Conservation (phyloP, 2,113 vertebrate species). For the Labeo catla region DNA sequence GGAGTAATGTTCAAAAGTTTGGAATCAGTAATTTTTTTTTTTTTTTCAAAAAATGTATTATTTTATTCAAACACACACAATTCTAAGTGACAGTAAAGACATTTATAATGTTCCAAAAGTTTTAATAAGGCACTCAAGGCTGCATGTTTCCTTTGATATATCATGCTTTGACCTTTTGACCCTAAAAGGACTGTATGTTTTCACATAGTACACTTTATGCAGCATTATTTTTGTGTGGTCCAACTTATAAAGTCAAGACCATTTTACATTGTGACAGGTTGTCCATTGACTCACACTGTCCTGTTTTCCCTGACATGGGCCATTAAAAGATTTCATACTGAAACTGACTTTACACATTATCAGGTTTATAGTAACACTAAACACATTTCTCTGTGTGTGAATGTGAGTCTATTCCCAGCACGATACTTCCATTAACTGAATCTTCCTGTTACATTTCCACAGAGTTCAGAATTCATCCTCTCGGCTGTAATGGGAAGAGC, state of each 20-base stretch:
- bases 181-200: not conserved
- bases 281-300: not conserved
- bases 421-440: not conserved
- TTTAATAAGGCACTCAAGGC: not conserved
- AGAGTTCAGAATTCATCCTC: constrained; percentile 7
- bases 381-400: not conserved
- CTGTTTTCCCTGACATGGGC: not conserved
- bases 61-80: too few species aligned
- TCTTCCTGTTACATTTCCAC: constrained; percentile 10
- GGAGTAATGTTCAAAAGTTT: not conserved
- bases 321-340: not conserved
- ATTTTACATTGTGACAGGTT: not conserved
- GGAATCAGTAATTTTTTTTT: too few species aligned
- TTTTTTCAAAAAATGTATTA: too few species aligned
- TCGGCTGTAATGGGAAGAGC: constrained; percentile 13
- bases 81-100: too few species aligned
- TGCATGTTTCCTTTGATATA: not conserved
- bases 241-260: not conserved
- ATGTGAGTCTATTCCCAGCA: not conserved
- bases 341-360: not conserved
- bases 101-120: too few species aligned
- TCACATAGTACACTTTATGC: not conserved
- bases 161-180: not conserved
- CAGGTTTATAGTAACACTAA: constrained; percentile 7
- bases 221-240: not conserved